Conservation (phyloP, 2,797 vertebrate species). For the Xiphorhynchus erythropygius region DNA sequence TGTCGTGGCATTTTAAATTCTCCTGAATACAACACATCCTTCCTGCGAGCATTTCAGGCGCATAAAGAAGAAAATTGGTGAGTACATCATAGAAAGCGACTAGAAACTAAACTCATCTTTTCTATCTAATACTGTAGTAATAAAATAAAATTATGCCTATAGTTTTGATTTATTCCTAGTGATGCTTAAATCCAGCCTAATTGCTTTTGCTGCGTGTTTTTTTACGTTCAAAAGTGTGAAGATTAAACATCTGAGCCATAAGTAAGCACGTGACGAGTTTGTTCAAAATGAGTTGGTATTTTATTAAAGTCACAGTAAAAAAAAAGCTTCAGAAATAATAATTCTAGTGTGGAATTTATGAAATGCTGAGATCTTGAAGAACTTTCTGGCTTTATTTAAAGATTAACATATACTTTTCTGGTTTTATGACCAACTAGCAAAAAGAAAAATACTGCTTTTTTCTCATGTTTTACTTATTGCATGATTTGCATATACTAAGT, state of each 20-base stretch:
- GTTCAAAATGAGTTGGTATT: not conserved
- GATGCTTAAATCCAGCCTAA: not conserved
- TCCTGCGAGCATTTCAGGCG: slow-evolving; percentile 91
- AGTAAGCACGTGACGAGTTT: not conserved
- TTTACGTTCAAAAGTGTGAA: not conserved
- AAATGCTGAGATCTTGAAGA: not conserved
- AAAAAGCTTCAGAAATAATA: not conserved
- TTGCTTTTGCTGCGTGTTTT: not conserved
- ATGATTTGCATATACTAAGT: not conserved
- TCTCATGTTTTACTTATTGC: not conserved
- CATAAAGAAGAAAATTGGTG: slow-evolving; percentile 99
- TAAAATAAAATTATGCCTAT: not conserved
- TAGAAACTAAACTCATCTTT: not conserved
- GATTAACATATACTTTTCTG: not conserved
- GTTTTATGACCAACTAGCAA: not conserved
- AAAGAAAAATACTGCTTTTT: not conserved
- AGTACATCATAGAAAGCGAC: slow-evolving; percentile 40
- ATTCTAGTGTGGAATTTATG: not conserved
- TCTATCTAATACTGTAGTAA: not conserved
- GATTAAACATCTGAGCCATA: not conserved
- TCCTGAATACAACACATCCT: slow-evolving; percentile 86
- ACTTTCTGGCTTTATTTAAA: not conserved
- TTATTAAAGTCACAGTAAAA: not conserved
- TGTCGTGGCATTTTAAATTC: not conserved
- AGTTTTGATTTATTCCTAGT: not conserved